Evolutionary conservation across 2,113 vertebrate species (phyloP).

Genomic region (Platysternon megacephalum): DNA sequence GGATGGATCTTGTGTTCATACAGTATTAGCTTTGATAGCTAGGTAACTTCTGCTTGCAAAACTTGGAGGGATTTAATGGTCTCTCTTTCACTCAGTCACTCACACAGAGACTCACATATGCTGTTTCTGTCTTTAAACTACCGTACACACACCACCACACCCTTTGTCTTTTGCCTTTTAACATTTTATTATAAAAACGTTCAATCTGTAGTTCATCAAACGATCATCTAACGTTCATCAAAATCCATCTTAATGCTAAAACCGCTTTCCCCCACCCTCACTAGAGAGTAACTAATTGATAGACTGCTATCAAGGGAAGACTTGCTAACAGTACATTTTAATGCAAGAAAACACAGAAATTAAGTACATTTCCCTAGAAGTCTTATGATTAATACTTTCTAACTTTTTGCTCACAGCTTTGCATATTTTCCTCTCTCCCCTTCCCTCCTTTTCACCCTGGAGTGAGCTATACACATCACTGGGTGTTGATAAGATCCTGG

Average conservation of each 20-base stretch:
- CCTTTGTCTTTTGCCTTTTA: background rate
- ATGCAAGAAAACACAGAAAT: background rate
- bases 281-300: background rate
- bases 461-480: background rate
- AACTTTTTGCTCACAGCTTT: background rate
- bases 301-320: background rate
- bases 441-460: background rate
- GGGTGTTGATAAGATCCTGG: background rate
- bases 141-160: accelerated
- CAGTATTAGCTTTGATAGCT: background rate
- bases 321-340: background rate
- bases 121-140: background rate
- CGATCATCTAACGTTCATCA: accelerated
- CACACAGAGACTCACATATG: background rate
- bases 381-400: background rate
- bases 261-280: background rate
- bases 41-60: background rate
- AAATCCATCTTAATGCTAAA: background rate
- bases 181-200: background rate
- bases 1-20: background rate
- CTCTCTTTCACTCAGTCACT: background rate
- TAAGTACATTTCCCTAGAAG: background rate
- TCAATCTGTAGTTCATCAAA: background rate
- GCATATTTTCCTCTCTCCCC: background rate
- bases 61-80: background rate